Percentiles rank a stretch among this genome's conserved stretches.
Evolutionary conservation across 1,140 invertebrate species (phyloP).

Genomic region (Bicyclus anynana): DNA sequence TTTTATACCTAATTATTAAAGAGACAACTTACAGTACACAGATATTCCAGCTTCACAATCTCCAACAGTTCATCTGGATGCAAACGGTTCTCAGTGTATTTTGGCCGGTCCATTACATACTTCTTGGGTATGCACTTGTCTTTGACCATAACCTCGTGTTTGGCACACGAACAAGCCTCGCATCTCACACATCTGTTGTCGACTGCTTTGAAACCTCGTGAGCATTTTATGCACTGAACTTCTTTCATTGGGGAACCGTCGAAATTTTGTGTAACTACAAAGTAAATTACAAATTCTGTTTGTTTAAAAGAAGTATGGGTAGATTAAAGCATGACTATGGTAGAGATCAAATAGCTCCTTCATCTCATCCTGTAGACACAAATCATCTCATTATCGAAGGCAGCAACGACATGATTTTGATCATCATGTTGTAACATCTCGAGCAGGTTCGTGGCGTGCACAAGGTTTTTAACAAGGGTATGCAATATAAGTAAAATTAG

Average conservation of each 20-base stretch:
- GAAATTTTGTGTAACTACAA: conserved; percentile 63
- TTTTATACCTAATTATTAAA: not conserved
- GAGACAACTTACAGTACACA: conserved; percentile 48
- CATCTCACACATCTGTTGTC: conserved; percentile 55
- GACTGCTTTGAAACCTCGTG: conserved; percentile 42
- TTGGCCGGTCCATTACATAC: conserved; percentile 47
- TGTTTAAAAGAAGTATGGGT: too few relatives aligned
- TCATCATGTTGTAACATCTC: too few relatives aligned
- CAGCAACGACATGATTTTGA: too few relatives aligned
- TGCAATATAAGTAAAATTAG: too few relatives aligned
- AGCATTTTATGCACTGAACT: conserved; percentile 60
- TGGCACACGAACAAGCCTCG: conserved; percentile 42
- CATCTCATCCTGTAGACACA: too few relatives aligned
- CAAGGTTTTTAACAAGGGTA: too few relatives aligned
- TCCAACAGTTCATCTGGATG: conserved; percentile 45
- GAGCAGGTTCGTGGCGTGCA: too few relatives aligned
- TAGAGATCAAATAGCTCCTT: too few relatives aligned
- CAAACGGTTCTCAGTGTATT: conserved; percentile 43
- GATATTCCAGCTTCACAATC: conserved; percentile 58
- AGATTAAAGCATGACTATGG: too few relatives aligned
- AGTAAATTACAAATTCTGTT: too few relatives aligned
- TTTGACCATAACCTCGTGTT: conserved; percentile 39
- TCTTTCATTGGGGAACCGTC: conserved; percentile 61
- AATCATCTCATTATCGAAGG: too few relatives aligned
- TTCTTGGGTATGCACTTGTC: conserved; percentile 51